Base-by-base conservation (phyloP, 2,797 vertebrate genomes). In the Sitta carolinensis region DNA sequence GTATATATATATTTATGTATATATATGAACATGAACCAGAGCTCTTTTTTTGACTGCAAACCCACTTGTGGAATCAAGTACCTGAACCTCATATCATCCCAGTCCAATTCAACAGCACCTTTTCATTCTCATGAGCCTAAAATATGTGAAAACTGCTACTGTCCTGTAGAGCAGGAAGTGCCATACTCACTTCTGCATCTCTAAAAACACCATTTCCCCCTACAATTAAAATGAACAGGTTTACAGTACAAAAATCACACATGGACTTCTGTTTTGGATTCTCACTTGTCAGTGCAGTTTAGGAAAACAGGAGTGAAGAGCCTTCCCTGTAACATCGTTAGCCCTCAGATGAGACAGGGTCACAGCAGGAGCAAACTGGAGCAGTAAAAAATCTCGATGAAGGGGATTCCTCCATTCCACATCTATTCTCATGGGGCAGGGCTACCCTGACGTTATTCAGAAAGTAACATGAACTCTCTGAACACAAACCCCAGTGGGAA, bases 191-290 rank as follows among this genome's bases (percentile, higher is more conserved):
- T 84, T 79, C 59, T 48, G 15, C 3, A 5, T 9, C 42, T 70
- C 78, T n/a, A 64, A 48, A 92, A 84, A 6, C 1, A 3, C 2
- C 3, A 3, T 21, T 47, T 13, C 0, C 13, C 13, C 27, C 26
- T 79, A 54, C 6, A 72, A 32, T 42, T 73, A 66, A 81, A 70
- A 27, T 52, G 7, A 73, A 19, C 23, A 84, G 17, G 8, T 67
- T 84, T 63, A 34, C 17, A 76, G 29, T 17, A 74, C 0, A 36
- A 7, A 64, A 84, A 75, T 72, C 40, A 55, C 55, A 68, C 0
- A 0, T 0, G 27, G 8, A 74, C 52, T 89, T n/a, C 20, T 26
- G 47, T 66, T 84, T 62, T 42, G 12, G 18, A 82, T 59, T 74
- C 45, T 14, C 18, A 79, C 16, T 57, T 59, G 11, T 42, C 50